Percentiles rank a stretch among this genome's conserved stretches.
These are phyloP conservation scores for Paelopatides confundens DNA, from an alignment of 53 echinoderm and acorn worm genomes.

Conservation along the genomic window DNA sequence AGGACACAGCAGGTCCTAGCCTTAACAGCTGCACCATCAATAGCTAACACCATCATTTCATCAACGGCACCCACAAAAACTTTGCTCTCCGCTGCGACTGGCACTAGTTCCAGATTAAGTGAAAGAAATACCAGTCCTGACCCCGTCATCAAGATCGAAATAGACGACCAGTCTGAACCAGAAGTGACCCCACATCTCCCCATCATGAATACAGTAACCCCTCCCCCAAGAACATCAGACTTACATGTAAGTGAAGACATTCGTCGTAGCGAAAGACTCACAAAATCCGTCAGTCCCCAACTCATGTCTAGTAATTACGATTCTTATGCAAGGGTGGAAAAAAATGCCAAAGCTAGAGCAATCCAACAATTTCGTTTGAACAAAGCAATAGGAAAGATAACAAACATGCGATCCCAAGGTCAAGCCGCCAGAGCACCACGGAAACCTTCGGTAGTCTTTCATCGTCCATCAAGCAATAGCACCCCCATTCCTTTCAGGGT, in stretches of 20 bases:
- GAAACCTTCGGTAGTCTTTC: constrained; percentile 35
- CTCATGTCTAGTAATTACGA: constrained; percentile 8
- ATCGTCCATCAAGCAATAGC: constrained; percentile 27
- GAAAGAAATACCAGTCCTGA: neutral
- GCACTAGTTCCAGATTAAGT: too few relatives aligned
- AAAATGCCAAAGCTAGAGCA: constrained; percentile 12
- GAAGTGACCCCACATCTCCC: neutral
- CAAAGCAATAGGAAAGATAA: constrained; percentile 42
- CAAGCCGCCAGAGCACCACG: constrained; percentile 38
- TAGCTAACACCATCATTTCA: neutral
- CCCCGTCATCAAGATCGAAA: constrained; percentile 13
- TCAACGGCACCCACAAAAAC: neutral
- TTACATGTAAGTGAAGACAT: neutral
- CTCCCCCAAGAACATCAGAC: neutral
- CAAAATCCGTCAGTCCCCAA: constrained; percentile 33
- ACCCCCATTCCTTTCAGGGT: constrained; percentile 24
- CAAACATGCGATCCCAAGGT: constrained; percentile 21
- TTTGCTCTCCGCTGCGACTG: neutral
- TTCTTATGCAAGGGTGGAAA: neutral
- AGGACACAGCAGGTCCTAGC: constrained; percentile 11
- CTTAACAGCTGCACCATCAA: neutral
- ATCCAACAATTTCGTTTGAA: constrained; percentile 30
- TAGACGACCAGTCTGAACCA: constrained; percentile 6
- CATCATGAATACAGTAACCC: neutral
- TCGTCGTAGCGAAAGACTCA: neutral